These are phyloP conservation scores for Pantelozetes paolii DNA, from an alignment of 2,888 invertebrate genomes.

Conservation along the genomic window DNA sequence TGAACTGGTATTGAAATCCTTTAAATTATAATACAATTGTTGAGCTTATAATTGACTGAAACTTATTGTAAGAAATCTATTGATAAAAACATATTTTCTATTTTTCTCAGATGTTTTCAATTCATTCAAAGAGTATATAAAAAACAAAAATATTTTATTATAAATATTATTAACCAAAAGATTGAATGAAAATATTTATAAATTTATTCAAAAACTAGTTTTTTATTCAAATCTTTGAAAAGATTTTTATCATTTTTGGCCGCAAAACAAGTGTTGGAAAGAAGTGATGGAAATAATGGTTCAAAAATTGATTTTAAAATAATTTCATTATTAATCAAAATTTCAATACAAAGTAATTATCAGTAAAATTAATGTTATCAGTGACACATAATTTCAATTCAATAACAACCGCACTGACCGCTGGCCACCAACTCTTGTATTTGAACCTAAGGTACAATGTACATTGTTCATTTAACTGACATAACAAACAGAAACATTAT, in stretches of 20 bases:
- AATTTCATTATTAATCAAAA: neutral
- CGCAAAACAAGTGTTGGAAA: neutral
- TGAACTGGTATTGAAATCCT: neutral
- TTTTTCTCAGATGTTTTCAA: neutral
- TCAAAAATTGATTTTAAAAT: neutral
- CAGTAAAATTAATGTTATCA: neutral
- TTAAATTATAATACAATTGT: neutral
- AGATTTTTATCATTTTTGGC: too few species aligned
- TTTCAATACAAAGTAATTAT: neutral
- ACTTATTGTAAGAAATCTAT: neutral
- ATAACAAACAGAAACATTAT: conserved; percentile 16
- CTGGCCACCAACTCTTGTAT: neutral
- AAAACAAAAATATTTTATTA: too few species aligned
- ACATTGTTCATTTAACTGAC: neutral
- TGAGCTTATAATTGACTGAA: neutral
- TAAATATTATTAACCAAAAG: neutral
- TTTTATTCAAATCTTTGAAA: too few species aligned
- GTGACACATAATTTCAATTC: neutral
- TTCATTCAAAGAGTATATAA: neutral
- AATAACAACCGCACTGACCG: conserved; percentile 17
- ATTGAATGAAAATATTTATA: neutral
- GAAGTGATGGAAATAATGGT: neutral
- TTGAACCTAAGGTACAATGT: neutral
- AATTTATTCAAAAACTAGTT: too few species aligned
- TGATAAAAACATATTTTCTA: neutral